Percentiles rank a stretch among this genome's conserved stretches.
Evolutionary conservation across 2,113 vertebrate species (phyloP).

Genomic region (Panthera leo): DNA sequence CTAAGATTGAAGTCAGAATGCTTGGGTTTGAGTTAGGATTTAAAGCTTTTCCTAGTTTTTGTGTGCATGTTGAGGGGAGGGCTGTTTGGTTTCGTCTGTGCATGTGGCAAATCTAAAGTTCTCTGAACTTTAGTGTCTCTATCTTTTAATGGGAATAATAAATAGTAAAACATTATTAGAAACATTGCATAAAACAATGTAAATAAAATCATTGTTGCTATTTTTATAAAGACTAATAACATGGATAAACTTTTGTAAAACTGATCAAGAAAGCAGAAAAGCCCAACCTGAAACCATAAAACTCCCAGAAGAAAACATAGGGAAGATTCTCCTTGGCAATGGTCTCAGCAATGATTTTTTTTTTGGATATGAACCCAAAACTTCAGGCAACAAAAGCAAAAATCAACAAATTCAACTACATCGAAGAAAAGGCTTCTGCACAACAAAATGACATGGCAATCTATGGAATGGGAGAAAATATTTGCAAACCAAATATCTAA

Average conservation of each 20-base stretch:
- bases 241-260: neutral
- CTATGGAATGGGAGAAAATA: neutral
- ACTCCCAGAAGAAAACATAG: neutral
- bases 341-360: neutral
- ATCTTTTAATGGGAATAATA: neutral
- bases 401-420: neutral
- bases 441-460: neutral
- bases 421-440: neutral
- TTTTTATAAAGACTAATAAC: neutral
- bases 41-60: neutral
- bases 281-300: neutral
- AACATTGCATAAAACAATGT: neutral
- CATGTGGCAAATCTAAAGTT: neutral
- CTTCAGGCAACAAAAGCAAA: neutral
- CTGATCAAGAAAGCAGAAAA: neutral
- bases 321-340: neutral
- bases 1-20: neutral
- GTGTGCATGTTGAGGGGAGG: neutral
- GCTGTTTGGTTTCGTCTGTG: neutral
- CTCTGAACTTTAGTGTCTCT: neutral
- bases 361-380: neutral
- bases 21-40: neutral
- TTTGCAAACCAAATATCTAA: neutral
- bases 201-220: neutral
- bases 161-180: neutral